Conservation (phyloP, 2,797 vertebrate genomes). For the Darevskia nairensis region DNA sequence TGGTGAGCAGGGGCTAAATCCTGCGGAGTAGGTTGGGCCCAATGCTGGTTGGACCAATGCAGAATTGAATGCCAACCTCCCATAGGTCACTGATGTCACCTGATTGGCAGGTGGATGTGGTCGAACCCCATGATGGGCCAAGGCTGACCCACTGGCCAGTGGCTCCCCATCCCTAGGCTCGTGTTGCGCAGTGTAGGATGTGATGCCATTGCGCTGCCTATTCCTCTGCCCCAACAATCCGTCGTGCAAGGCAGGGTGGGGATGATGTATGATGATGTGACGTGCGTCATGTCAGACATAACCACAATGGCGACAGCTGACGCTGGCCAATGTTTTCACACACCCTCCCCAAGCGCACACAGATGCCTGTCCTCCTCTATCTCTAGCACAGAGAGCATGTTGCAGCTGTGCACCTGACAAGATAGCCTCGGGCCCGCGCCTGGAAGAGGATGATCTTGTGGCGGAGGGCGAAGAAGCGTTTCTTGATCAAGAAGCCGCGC, state of each 20-base stretch:
- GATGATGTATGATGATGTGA: too few species aligned
- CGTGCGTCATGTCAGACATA: not conserved
- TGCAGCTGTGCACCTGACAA: slow-evolving; percentile 82
- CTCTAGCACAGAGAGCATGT: not conserved
- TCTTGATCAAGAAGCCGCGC: slow-evolving; percentile 90
- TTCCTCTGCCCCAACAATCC: not conserved
- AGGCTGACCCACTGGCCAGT: not conserved
- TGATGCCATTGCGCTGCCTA: not conserved
- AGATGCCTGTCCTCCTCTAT: too few species aligned
- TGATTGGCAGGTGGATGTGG: too few species aligned
- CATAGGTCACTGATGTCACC: too few species aligned
- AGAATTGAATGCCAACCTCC: too few species aligned
- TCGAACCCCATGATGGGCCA: too few species aligned
- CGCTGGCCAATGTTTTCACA: not conserved
- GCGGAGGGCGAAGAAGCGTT: slow-evolving; percentile 86
- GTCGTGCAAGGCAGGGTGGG: not conserved
- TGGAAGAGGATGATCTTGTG: slow-evolving; percentile 89
- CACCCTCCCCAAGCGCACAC: not conserved
- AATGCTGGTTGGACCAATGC: too few species aligned
- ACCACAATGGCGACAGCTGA: too few species aligned
- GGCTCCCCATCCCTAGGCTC: not conserved
- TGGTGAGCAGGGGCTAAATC: too few species aligned
- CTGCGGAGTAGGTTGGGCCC: too few species aligned
- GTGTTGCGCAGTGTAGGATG: too few species aligned
- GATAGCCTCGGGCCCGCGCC: slow-evolving; percentile 88